phyloP scores from a whole-genome alignment of 2,113 vertebrate genomes.

The Nannobrachium achirus region DNA sequence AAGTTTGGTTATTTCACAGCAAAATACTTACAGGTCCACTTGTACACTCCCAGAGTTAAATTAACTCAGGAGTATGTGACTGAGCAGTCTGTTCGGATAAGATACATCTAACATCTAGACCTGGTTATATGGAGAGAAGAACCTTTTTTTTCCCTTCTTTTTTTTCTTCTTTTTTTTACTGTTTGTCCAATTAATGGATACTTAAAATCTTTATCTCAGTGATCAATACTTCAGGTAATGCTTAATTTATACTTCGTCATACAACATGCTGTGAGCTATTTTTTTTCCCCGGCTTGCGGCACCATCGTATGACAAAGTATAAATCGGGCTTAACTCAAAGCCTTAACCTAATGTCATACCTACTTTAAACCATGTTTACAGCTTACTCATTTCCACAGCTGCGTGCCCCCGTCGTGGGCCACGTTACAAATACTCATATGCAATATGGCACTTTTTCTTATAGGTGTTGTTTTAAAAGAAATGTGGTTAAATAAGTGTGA shows the following conservation, averaged over 20 bases:
- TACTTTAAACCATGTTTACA: constrained; percentile 81
- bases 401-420: constrained; percentile 34
- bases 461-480: constrained; percentile 59
- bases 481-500: constrained; percentile 70
- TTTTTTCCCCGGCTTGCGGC: too few relatives aligned
- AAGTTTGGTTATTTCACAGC: too few relatives aligned
- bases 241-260: too few relatives aligned
- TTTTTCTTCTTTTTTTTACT: constrained; percentile 43
- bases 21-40: too few relatives aligned
- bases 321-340: constrained; percentile 63
- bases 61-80: too few relatives aligned
- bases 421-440: constrained; percentile 70
- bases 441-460: constrained; percentile 77
- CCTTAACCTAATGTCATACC: constrained; percentile 80
- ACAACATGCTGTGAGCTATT: too few relatives aligned
- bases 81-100: too few relatives aligned
- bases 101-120: constrained; percentile 27
- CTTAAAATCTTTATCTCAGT: constrained; percentile 72
- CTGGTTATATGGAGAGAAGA: constrained; percentile 24
- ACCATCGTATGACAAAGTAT: too few relatives aligned
- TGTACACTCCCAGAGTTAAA: too few relatives aligned
- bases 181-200: constrained; percentile 56
- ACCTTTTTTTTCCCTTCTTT: constrained; percentile 6
- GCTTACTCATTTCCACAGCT: constrained; percentile 69
- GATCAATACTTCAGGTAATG: constrained; percentile 78